Evolutionary conservation across 1,140 invertebrate species (phyloP).

Genomic region (Drosophila erecta): DNA sequence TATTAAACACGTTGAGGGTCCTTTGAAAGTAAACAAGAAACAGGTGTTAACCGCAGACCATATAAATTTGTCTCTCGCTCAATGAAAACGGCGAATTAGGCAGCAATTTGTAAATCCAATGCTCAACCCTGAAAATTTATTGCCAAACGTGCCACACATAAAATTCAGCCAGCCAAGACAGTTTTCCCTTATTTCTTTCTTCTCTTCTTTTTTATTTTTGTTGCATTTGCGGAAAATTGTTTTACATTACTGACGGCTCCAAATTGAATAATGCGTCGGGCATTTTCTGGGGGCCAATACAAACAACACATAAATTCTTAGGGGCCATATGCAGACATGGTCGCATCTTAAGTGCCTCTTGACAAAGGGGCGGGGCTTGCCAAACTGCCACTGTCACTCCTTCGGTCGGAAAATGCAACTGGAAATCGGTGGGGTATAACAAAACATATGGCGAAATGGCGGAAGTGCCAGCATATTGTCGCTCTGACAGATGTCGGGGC

Average conservation of each 20-base stretch:
- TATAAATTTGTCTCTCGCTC: conserved; percentile 30
- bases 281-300: conserved; percentile 27
- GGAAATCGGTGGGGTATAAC: background rate
- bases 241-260: conserved; percentile 42
- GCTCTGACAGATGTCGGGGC: conserved; percentile 17
- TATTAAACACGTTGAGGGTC: conserved; percentile 16
- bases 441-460: conserved; percentile 19
- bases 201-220: background rate
- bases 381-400: conserved; percentile 20
- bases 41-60: conserved; percentile 61
- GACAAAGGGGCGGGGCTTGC: conserved; percentile 5
- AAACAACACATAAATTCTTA: conserved; percentile 61
- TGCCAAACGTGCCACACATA: conserved; percentile 69
- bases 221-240: conserved; percentile 57
- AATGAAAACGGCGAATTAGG: conserved; percentile 48
- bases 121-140: conserved; percentile 58
- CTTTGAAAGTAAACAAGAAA: conserved; percentile 6
- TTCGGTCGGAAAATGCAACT: conserved; percentile 22
- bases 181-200: conserved; percentile 21
- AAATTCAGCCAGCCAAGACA: conserved; percentile 65
- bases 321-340: conserved; percentile 44
- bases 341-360: conserved; percentile 29
- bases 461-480: background rate
- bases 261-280: conserved; percentile 72
- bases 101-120: conserved; percentile 68